Percentiles rank a stretch among this genome's conserved stretches.
phyloP scores from a whole-genome alignment of 2,888 invertebrate genomes.

The Neocrepidodera transversa region DNA sequence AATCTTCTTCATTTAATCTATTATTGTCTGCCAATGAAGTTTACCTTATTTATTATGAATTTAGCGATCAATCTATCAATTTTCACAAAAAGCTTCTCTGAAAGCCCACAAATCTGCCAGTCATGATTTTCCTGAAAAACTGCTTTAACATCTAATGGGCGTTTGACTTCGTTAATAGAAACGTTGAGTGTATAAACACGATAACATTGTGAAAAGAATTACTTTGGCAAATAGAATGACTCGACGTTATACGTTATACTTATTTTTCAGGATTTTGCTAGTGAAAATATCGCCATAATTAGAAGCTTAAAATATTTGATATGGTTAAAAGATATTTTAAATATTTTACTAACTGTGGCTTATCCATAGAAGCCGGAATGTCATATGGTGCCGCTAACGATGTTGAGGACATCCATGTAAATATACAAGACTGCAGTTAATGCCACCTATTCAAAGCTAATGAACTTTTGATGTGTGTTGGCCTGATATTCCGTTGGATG shows the following conservation, averaged over 20 bases:
- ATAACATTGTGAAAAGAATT: conserved; percentile 33
- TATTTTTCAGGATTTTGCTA: neutral
- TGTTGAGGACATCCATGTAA: too few species aligned
- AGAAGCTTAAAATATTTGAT: too few species aligned
- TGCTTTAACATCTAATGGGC: conserved; percentile 29
- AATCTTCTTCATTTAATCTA: conserved; percentile 2
- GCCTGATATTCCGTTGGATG: conserved; percentile 3
- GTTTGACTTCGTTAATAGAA: conserved; percentile 32
- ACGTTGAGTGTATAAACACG: conserved; percentile 35
- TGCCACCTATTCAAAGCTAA: conserved; percentile 6
- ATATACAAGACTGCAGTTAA: conserved; percentile 12
- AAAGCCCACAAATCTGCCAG: conserved; percentile 30
- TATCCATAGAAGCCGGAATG: too few species aligned
- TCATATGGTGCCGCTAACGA: too few species aligned
- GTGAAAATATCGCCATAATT: neutral
- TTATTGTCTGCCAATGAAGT: conserved; percentile 17
- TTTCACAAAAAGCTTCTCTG: conserved; percentile 24
- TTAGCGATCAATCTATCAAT: conserved; percentile 32
- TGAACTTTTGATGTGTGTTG: conserved; percentile 16
- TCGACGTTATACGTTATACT: conserved; percentile 25
- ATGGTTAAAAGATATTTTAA: too few species aligned
- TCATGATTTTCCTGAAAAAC: conserved; percentile 33
- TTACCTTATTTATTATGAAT: conserved; percentile 22
- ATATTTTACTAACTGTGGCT: too few species aligned
- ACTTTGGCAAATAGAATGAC: conserved; percentile 34